phyloP scores from a whole-genome alignment of 2,113 vertebrate species.

The Siniperca knerii region DNA sequence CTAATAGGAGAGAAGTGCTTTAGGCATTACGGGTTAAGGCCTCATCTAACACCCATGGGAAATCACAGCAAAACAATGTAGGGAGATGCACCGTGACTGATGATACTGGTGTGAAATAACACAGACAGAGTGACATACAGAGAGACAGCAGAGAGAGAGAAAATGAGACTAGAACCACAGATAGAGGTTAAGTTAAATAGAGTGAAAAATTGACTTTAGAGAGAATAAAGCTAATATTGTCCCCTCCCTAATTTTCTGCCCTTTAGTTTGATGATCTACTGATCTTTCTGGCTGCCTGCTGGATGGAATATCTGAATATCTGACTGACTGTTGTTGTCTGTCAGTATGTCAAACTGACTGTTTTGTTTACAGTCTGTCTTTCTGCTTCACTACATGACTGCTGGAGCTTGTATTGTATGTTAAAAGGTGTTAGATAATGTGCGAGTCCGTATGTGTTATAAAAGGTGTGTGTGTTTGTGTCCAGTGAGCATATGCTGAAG shows the following conservation, averaged over 20 bases:
- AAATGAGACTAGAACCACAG: constrained; percentile 23
- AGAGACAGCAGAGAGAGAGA: constrained; percentile 34
- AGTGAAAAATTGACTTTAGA: constrained; percentile 53
- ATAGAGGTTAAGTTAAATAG: constrained; percentile 60
- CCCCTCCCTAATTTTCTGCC: constrained; percentile 26
- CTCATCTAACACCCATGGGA: constrained; percentile 75
- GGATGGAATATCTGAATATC: neutral
- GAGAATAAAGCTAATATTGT: constrained; percentile 53
- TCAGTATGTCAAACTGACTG: neutral
- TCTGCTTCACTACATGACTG: neutral
- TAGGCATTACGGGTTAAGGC: constrained; percentile 75
- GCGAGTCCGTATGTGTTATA: neutral
- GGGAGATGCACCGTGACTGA: constrained; percentile 79
- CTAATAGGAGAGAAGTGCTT: constrained; percentile 68
- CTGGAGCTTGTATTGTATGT: constrained; percentile 18
- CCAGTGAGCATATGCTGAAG: constrained; percentile 45
- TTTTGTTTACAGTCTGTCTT: constrained; percentile 24
- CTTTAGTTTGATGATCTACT: constrained; percentile 42
- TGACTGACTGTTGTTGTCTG: constrained; percentile 3
- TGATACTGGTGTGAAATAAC: constrained; percentile 76
- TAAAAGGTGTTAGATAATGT: constrained; percentile 27
- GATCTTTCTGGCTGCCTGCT: constrained; percentile 21
- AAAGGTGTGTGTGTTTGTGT: constrained; percentile 26
- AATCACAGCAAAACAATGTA: constrained; percentile 79
- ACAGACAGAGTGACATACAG: constrained; percentile 24